Conservation (phyloP, 2,797 vertebrate genomes). For the Crocidura indochinensis region DNA sequence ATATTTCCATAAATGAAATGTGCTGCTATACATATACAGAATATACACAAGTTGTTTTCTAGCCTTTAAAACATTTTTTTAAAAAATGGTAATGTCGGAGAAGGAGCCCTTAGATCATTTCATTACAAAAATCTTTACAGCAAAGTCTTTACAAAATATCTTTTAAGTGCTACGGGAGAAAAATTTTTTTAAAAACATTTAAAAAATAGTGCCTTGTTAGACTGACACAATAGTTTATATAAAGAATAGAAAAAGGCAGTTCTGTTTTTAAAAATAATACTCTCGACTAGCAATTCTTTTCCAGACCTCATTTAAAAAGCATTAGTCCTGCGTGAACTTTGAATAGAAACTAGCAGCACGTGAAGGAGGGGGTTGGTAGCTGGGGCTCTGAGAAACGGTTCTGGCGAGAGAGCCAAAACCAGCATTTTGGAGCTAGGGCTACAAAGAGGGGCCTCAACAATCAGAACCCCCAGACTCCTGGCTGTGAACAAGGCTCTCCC, state of each 20-base stretch:
- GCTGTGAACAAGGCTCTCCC: background rate
- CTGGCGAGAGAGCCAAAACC: background rate
- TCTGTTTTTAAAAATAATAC: constrained; percentile 82
- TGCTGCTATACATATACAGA: constrained; percentile 99
- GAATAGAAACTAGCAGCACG: constrained; percentile 69
- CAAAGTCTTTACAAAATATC: constrained; percentile 94
- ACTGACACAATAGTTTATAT: constrained; percentile 89
- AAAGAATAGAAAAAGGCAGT: constrained; percentile 88
- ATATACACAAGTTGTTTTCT: constrained; percentile 98
- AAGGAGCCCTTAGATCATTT: constrained; percentile 95
- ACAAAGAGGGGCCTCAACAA: constrained; percentile 47
- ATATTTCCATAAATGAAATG: constrained; percentile 99
- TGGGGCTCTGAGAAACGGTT: background rate
- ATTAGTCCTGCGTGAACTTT: constrained; percentile 63
- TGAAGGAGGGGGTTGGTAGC: background rate
- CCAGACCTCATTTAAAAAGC: constrained; percentile 74
- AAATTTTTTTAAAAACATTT: constrained; percentile 89
- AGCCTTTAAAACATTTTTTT: constrained; percentile 94
- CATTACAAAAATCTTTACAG: constrained; percentile 95
- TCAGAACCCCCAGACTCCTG: constrained; percentile 53
- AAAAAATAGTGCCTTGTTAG: constrained; percentile 97
- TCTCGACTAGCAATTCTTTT: constrained; percentile 76
- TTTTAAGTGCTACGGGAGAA: constrained; percentile 99
- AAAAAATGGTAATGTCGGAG: constrained; percentile 95
- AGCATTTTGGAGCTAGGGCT: constrained; percentile 28